Percentiles rank a stretch among this genome's conserved stretches.
These are phyloP conservation scores for Bombus balteatus DNA, from an alignment of 1,140 invertebrate species.

Conservation along the genomic window DNA sequence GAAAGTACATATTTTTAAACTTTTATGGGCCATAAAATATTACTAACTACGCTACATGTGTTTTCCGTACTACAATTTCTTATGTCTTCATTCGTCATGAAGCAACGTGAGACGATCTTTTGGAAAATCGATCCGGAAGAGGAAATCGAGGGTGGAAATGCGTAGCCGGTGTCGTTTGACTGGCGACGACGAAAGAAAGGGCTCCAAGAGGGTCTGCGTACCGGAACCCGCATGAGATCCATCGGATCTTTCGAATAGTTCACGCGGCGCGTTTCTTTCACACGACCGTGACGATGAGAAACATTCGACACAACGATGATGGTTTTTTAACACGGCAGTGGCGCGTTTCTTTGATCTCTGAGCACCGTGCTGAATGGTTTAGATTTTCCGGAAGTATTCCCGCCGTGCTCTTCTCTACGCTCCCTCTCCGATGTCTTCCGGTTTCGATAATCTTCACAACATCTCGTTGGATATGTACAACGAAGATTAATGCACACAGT, in stretches of 20 bases:
- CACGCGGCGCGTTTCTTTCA: constrained; percentile 63
- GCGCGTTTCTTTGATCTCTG: constrained; percentile 3
- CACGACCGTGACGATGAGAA: constrained; percentile 67
- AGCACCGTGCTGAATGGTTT: not conserved
- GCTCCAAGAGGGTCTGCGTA: not conserved
- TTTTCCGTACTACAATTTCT: no score
- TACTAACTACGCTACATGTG: no score
- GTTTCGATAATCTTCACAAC: not conserved
- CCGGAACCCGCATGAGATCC: constrained; percentile 64
- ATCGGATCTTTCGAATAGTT: constrained; percentile 63
- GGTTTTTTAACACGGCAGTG: constrained; percentile 1
- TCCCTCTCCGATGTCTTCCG: not conserved
- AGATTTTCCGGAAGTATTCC: constrained; percentile 7
- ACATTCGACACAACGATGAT: constrained; percentile 41
- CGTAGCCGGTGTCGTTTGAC: not conserved
- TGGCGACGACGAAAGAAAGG: constrained; percentile 10
- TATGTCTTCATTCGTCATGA: no score
- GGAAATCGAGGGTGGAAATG: constrained; percentile 5
- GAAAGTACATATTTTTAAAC: no score
- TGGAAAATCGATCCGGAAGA: constrained; percentile 14
- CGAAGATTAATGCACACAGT: not conserved
- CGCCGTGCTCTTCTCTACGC: no score
- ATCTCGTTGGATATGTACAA: not conserved
- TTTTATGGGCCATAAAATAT: no score
- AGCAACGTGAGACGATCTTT: not conserved